phyloP scores from a whole-genome alignment of 2,888 invertebrate species.

The Sthenelais limicola region DNA sequence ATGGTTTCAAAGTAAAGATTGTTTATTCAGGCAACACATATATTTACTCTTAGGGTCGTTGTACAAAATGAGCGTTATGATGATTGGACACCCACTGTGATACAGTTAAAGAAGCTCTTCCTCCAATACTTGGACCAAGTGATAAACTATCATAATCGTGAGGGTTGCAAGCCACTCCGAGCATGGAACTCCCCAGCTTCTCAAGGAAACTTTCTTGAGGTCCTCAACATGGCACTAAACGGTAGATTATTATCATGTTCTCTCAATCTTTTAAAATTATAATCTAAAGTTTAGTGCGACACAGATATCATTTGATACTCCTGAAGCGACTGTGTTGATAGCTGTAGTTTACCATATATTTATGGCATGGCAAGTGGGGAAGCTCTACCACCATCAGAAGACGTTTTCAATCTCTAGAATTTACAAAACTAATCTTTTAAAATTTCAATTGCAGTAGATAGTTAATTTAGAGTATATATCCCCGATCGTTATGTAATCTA shows the following conservation, averaged over 20 bases:
- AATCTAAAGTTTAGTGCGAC: background rate
- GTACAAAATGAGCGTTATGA: slow-evolving; percentile 98
- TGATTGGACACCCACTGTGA: slow-evolving; percentile 94
- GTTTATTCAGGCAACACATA: too few relatives aligned
- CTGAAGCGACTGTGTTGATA: too few relatives aligned
- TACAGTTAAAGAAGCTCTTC: slow-evolving; percentile 88
- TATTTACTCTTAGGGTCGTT: slow-evolving; percentile 88
- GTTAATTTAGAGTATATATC: background rate
- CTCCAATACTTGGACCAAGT: slow-evolving; percentile 92
- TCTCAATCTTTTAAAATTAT: background rate
- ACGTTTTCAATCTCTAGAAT: too few relatives aligned
- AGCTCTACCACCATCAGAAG: too few relatives aligned
- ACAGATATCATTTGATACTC: too few relatives aligned
- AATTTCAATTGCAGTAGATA: too few relatives aligned
- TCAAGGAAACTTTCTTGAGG: slow-evolving; percentile 98
- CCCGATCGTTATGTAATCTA: background rate
- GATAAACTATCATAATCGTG: slow-evolving; percentile 84
- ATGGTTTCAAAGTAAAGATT: too few relatives aligned
- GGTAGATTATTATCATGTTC: slow-evolving; percentile 75
- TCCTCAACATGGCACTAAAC: slow-evolving; percentile 98
- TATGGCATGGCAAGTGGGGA: too few relatives aligned
- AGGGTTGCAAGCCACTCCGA: slow-evolving; percentile 51
- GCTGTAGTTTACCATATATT: too few relatives aligned
- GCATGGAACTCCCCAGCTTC: slow-evolving; percentile 74
- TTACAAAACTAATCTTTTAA: too few relatives aligned